Base-by-base conservation (phyloP, 1,140 invertebrate species). In the Dryas iulia region DNA sequence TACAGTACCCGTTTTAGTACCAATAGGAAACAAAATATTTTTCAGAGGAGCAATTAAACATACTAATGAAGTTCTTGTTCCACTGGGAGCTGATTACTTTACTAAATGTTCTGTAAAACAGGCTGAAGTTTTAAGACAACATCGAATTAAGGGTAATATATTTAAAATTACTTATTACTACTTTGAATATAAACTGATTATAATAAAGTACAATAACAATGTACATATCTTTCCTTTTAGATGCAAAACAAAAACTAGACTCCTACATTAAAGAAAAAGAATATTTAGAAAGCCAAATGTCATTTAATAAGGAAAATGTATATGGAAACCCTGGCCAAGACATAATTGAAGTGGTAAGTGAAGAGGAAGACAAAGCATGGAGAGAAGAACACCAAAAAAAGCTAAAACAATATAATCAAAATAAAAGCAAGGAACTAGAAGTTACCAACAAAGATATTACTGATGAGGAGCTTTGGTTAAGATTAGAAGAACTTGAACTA, bases 21-120 rank as follows among this genome's bases (percentile, higher is more conserved):
- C 95, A 18, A 92, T 96, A 74, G 95, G 95, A 7, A 92, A 89
- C 18, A 91, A 93, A 76, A 95, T 95, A 24, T 93, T 96, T 18
- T 94, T 96, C 87, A 94, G 94, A 76, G 96, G 95, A 25, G 90
- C 93, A 71, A 76, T 96, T 3, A 93, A 95, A 33, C 95, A 96
- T 77, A 96, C 96, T 14, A 96, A 96, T 92, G 95, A 96, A 91
- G 92, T 97, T 6, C 86, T 95, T 57, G 95, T 95, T 8, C 87
- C 95, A 1, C 78, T 96, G 1, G 96, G 96, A 14, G 95, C 96
- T 62, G 94, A 95, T 79, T 96, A 95, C 90, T 96, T 96, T 92
- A 93, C 92, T 2, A 95, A 96, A 82, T 92, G 94, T 72, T 95
- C 95, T 21, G 86, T 94, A 10, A 94, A 94, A 72, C 93, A 96